phyloP scores from a whole-genome alignment of 1,140 invertebrate genomes.

The Parasteatoda tepidariorum region DNA sequence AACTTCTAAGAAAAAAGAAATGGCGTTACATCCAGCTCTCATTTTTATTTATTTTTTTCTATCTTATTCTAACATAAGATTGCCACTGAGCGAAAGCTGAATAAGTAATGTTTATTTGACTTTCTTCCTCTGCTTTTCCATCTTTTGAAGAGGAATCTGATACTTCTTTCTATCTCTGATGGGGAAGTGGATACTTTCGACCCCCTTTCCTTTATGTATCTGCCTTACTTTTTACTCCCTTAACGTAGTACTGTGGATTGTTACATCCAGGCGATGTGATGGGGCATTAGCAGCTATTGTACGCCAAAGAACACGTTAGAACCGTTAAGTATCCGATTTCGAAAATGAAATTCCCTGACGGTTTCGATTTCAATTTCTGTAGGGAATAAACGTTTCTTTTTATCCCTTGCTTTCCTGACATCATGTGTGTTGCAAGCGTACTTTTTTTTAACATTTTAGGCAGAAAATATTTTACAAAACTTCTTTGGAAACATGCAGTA shows the following conservation, averaged over 20 bases:
- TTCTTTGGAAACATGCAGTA: background rate
- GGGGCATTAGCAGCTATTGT: constrained; percentile 55
- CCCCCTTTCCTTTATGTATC: too few relatives aligned
- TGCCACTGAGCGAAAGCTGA: constrained; percentile 45
- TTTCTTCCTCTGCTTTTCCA: constrained; percentile 27
- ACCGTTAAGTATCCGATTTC: constrained; percentile 56
- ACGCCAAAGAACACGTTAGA: constrained; percentile 27
- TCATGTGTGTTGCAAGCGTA: background rate
- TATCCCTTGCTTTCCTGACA: background rate
- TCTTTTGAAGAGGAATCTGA: constrained; percentile 35
- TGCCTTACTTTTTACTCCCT: too few relatives aligned
- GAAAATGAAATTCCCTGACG: constrained; percentile 53
- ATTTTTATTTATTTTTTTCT: background rate
- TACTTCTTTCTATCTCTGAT: constrained; percentile 15
- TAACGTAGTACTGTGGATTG: constrained; percentile 18
- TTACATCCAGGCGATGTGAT: constrained; percentile 44
- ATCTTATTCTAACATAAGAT: background rate
- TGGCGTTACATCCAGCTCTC: constrained; percentile 24
- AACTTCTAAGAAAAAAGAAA: too few relatives aligned
- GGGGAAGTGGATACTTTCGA: background rate
- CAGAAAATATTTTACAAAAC: background rate
- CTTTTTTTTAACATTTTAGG: background rate
- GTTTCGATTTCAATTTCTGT: constrained; percentile 51
- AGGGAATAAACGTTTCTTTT: constrained; percentile 37
- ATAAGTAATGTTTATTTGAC: constrained; percentile 59